Percentiles rank a stretch among this genome's conserved stretches.
phyloP scores from a whole-genome alignment of 1,140 invertebrate species.

The Drosophila nikananu region DNA sequence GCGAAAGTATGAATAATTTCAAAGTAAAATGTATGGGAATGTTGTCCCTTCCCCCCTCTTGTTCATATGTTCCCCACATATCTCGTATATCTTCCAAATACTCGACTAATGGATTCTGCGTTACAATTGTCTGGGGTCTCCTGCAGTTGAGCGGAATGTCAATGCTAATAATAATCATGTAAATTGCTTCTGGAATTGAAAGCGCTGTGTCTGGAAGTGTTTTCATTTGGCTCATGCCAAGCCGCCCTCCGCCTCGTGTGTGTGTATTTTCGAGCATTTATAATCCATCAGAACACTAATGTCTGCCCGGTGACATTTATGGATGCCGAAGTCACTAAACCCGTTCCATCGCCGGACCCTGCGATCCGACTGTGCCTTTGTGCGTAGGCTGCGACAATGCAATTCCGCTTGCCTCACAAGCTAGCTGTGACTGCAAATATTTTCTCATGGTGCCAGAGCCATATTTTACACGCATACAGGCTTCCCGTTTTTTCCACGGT shows the following conservation, averaged over 20 bases:
- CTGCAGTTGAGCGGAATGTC: slow-evolving; percentile 67
- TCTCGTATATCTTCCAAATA: slow-evolving; percentile 26
- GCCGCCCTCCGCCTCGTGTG: slow-evolving; percentile 1
- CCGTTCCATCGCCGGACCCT: slow-evolving; percentile 8
- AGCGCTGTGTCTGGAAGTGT: slow-evolving; percentile 49
- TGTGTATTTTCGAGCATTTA: slow-evolving; percentile 24
- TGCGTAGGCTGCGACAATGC: slow-evolving; percentile 26
- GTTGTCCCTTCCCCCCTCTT: slow-evolving; percentile 14
- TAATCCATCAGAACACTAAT: slow-evolving; percentile 57
- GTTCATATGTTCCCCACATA: slow-evolving; percentile 4
- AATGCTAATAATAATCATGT: slow-evolving; percentile 80
- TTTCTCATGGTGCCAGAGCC: slow-evolving; percentile 57
- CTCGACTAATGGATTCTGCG: slow-evolving; percentile 76
- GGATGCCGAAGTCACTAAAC: slow-evolving; percentile 20
- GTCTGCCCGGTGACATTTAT: slow-evolving; percentile 55
- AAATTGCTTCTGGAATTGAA: slow-evolving; percentile 74
- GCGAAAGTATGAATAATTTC: slow-evolving; percentile 43
- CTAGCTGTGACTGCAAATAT: slow-evolving; percentile 32
- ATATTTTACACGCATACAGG: slow-evolving; percentile 60
- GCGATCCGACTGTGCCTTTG: slow-evolving; percentile 9
- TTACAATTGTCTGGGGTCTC: slow-evolving; percentile 75
- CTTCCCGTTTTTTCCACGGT: slow-evolving; percentile 28
- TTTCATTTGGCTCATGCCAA: slow-evolving; percentile 58
- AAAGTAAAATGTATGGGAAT: slow-evolving; percentile 36
- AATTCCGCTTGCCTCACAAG: slow-evolving; percentile 20